phyloP scores from a whole-genome alignment of 2,888 invertebrate genomes.

The Polydrusus tereticollis region DNA sequence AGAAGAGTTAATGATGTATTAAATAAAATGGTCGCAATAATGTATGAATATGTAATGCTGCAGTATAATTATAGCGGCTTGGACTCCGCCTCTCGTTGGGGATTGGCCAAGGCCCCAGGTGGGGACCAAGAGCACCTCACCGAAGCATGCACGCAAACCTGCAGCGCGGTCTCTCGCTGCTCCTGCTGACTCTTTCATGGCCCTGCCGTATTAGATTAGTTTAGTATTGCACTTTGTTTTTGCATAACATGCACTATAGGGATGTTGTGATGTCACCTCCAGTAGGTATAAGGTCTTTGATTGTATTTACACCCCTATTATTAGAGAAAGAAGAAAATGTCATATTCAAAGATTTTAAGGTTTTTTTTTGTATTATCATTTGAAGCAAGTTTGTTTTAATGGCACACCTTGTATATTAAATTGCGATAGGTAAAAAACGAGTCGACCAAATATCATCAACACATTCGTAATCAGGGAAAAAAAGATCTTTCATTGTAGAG shows the following conservation, averaged over 20 bases:
- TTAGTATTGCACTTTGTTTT: slow-evolving; percentile 17
- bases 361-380: no score
- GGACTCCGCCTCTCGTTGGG: slow-evolving; percentile 43
- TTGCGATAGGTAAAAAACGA: no score
- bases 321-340: no score
- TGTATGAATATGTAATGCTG: slow-evolving; percentile 49
- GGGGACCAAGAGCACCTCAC: slow-evolving; percentile 50
- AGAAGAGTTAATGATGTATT: slow-evolving; percentile 43
- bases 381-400: no score
- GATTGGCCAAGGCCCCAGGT: slow-evolving; percentile 55
- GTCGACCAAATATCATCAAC: no score
- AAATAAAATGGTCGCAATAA: slow-evolving; percentile 49
- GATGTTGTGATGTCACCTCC: background rate
- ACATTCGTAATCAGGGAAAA: no score
- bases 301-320: no score
- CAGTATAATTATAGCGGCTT: slow-evolving; percentile 44
- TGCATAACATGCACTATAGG: background rate
- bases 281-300: no score
- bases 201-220: slow-evolving; percentile 21
- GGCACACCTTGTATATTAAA: no score
- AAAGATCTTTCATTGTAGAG: no score
- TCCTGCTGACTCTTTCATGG: slow-evolving; percentile 18
- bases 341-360: no score
- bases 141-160: slow-evolving; percentile 44
- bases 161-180: slow-evolving; percentile 25